Evolutionary conservation across 1,140 invertebrate genomes (phyloP), one percentile per base, ranked within the genome.

Genomic region (Neodiprion lecontei): DNA sequence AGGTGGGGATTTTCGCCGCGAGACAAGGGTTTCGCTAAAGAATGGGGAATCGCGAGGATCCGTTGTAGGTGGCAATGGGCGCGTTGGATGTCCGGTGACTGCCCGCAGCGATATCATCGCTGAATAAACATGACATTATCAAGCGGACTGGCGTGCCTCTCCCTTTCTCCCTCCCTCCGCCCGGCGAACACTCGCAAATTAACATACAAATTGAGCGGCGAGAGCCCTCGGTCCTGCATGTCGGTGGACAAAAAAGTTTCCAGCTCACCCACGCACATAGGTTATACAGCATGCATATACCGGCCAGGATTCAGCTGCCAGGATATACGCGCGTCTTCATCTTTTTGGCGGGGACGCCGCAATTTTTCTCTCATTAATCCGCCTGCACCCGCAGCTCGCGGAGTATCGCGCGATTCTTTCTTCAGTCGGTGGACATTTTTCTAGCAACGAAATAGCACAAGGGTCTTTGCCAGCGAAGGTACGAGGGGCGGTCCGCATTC

Each of bases 61-160:
- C 28, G 28, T 40, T 40, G 28, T 40, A 2, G 28, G 5, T 65
- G 61, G 61, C 61, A 65, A 48, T 80, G 80, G 81, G 80, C 80
- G 79, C 79, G 82, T 79, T 82, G 80, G 80, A 78, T 79, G 83
- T 80, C 83, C 81, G 77, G 80, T 61, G 53, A 61, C 79, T 78
- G 84, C 83, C 80, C 82, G 81, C 82, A 78, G 85, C 85, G 82
- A 87, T 88, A 88, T 88, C 83, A 86, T 88, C 86, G 82, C 86
- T 88, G 86, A 88, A 88, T 88, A 88, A 88, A 88, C 87, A 88
- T 88, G 87, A 88, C 86, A 88, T 88, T 88, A 88, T 88, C 87
- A 88, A 88, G 86, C 86, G 86, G 80, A 85, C 85, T 86, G 84
- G 83, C 86, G 86, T 40, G 28, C 28, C 28, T 40, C 28, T 40